Conservation (phyloP, 2,113 vertebrate species). For the Erythrolamprus reginae region DNA sequence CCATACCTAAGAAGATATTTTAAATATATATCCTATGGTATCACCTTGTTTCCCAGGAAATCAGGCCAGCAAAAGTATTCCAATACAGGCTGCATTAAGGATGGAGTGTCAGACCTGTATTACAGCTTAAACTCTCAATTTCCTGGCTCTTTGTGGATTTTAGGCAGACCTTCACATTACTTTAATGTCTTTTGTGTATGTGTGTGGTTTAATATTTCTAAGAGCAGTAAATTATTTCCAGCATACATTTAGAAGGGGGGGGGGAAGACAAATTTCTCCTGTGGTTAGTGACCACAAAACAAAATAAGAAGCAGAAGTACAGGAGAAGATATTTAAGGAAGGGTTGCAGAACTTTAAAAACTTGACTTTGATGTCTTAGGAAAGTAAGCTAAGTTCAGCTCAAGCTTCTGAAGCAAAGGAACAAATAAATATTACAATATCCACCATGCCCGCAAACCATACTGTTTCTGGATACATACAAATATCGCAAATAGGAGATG, state of each 20-base stretch:
- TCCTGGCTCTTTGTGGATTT: constrained; percentile 69
- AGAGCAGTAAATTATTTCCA: constrained; percentile 78
- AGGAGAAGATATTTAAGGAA: constrained; percentile 57
- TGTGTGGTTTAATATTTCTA: constrained; percentile 75
- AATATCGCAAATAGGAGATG: constrained; percentile 12
- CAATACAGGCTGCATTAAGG: constrained; percentile 38
- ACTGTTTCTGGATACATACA: constrained; percentile 17
- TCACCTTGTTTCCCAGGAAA: constrained; percentile 10
- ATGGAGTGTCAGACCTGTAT: constrained; percentile 56
- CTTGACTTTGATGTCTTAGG: constrained; percentile 56
- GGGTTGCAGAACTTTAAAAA: constrained; percentile 59
- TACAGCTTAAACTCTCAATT: constrained; percentile 66
- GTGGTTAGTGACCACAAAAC: constrained; percentile 74
- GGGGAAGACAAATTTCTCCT: constrained; percentile 76
- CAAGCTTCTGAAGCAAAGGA: constrained; percentile 30
- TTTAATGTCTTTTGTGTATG: constrained; percentile 52
- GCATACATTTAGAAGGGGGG: constrained; percentile 43
- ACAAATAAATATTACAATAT: constrained; percentile 36
- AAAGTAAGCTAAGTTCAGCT: constrained; percentile 43
- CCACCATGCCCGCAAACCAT: constrained; percentile 17
- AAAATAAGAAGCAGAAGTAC: constrained; percentile 75
- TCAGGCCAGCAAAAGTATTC: constrained; percentile 14
- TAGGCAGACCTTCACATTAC: constrained; percentile 64
- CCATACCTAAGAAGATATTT: constrained; percentile 9
- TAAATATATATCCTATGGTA: neutral